Evolutionary conservation across 1,140 invertebrate genomes (phyloP), one percentile per base, ranked within the genome.

Genomic region (Hetaerina americana): DNA sequence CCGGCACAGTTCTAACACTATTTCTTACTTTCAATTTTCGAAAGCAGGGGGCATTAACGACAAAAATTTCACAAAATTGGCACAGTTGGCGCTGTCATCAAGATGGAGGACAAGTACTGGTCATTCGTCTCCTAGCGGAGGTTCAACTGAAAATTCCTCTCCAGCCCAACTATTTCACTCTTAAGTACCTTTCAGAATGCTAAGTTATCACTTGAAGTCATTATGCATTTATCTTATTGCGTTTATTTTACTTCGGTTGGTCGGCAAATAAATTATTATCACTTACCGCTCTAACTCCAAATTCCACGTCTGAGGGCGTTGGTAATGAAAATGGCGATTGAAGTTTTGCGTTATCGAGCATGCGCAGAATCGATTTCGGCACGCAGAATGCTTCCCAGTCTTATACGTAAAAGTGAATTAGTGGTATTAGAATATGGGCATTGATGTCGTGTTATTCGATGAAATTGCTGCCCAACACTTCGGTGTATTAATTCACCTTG

Each of bases 1-100:
- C 81, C 82, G 83, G 81, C 76, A 81, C 79, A 80, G 79, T 80
- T 73, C 49, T 27, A 70, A 74, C 69, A 69, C 73, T 74, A 40
- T 70, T 74, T 79, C 77, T 76, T 85, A 85, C 83, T 86, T 86
- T 84, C 84, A 81, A 81, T 81, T 81, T 81, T 80, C 80, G 82
- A 82, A 84, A 81, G 84, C 84, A 87, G 86, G 86, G 86, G 86
- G 86, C 86, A 87, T 87, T 86, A 87, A 84, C 83, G 80, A 84
- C 83, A 85, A 86, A 87, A 87, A 86, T 86, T 87, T 86, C 85
- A 80, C 78, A 82, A 86, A 87, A 86, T 86, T 85, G 87, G 85
- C 86, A 87, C 86, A 80, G 85, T 85, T 84, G 86, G 87, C 87
- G 87, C 87, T 87, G 87, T 84, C 85, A 86, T 86, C 86, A 87